These are phyloP conservation scores for Oreohelix idahoensis DNA, from an alignment of 1,140 invertebrate species.

Conservation along the genomic window DNA sequence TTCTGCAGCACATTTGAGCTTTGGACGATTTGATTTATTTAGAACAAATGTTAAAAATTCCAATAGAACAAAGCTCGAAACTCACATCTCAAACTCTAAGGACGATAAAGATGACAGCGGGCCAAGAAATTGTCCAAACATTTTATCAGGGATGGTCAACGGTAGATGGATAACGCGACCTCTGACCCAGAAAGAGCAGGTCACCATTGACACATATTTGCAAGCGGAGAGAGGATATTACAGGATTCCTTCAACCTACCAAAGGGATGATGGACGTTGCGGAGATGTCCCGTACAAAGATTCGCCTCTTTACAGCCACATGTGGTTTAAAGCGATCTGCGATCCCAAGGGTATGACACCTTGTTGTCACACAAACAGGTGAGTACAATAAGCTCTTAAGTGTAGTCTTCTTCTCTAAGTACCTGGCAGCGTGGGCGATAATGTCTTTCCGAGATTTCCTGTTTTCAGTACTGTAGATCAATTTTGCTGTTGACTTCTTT, in stretches of 20 bases:
- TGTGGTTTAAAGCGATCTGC: constrained; percentile 45
- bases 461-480: too few species aligned
- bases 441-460: too few species aligned
- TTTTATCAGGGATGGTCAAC: constrained; percentile 34
- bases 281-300: constrained; percentile 38
- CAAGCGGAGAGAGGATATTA: constrained; percentile 18
- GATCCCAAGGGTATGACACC: constrained; percentile 40
- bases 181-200: constrained; percentile 17
- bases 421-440: too few species aligned
- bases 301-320: neutral
- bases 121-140: constrained; percentile 15
- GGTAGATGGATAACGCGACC: constrained; percentile 36
- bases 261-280: constrained; percentile 40
- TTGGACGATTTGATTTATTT: neutral
- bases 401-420: too few species aligned
- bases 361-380: constrained; percentile 36
- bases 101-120: neutral
- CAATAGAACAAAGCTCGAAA: too few species aligned
- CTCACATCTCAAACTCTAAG: too few species aligned
- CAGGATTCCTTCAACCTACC: constrained; percentile 33
- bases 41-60: neutral
- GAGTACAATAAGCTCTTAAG: too few species aligned
- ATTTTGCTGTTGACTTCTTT: too few species aligned
- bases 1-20: too few species aligned
- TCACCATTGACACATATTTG: constrained; percentile 39